Conservation (phyloP, 2,888 invertebrate species). For the Macropis europaea region DNA sequence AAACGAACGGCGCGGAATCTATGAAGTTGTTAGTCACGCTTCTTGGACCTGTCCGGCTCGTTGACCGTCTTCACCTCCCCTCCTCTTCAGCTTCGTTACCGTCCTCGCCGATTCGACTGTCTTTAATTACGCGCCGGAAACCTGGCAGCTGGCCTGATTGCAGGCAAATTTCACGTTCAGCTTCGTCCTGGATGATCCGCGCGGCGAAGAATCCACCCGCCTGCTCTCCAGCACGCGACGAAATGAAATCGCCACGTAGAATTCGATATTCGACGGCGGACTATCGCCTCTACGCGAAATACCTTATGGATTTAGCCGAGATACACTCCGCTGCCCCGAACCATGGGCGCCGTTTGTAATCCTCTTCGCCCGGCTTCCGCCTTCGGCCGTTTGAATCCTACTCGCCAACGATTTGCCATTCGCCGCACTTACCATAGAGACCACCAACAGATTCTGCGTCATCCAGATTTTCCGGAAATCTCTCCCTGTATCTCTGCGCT, state of each 20-base stretch:
- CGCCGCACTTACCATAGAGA: constrained; percentile 55
- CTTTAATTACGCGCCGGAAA: constrained; percentile 66
- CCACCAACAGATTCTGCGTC: constrained; percentile 17
- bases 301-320: constrained; percentile 52
- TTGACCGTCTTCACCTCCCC: constrained; percentile 34
- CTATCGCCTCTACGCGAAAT: constrained; percentile 34
- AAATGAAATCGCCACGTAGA: constrained; percentile 43
- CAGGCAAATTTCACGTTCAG: constrained; percentile 56
- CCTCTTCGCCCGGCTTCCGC: constrained; percentile 60
- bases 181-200: constrained; percentile 22
- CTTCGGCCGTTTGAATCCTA: constrained; percentile 61
- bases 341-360: constrained; percentile 64
- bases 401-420: constrained; percentile 66
- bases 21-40: constrained; percentile 77
- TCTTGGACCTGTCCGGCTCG: constrained; percentile 56
- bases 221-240: constrained; percentile 1
- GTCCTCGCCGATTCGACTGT: constrained; percentile 59
- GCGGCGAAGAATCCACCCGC: constrained; percentile 14
- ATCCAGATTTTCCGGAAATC: constrained; percentile 24
- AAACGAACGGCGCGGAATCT: constrained; percentile 61
- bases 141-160: constrained; percentile 56
- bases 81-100: constrained; percentile 59
- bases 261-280: constrained; percentile 43
- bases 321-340: constrained; percentile 49
- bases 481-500: background rate